Conservation (phyloP, 2,113 vertebrate species). For the Spheniscus mendiculus region DNA sequence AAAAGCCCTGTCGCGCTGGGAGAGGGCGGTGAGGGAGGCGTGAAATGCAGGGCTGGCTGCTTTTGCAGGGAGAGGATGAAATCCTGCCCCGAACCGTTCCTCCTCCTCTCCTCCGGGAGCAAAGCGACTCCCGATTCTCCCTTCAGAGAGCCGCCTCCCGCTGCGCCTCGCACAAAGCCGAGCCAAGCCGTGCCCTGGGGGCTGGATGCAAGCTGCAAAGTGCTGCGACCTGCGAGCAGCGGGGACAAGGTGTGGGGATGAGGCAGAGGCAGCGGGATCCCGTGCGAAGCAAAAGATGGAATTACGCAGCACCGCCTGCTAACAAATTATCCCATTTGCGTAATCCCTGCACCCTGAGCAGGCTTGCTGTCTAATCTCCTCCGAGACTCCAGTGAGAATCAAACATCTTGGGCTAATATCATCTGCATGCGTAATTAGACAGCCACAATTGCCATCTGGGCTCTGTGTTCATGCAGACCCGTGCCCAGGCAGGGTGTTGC, state of each 20-base stretch:
- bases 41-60: background rate
- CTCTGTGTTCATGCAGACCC: background rate
- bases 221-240: background rate
- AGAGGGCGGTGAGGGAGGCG: fast-evolving
- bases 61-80: background rate
- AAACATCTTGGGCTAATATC: constrained; percentile 58
- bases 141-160: background rate
- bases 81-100: background rate
- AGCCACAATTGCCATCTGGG: constrained; percentile 65
- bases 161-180: fast-evolving
- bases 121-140: fast-evolving
- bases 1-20: background rate
- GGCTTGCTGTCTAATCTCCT: constrained; percentile 38
- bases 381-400: constrained; percentile 10
- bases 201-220: background rate
- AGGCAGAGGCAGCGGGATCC: background rate
- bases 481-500: background rate
- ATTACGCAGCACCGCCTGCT: background rate
- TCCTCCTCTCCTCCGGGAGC: background rate
- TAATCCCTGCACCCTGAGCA: background rate
- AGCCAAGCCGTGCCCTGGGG: background rate
- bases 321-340: background rate
- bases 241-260: background rate
- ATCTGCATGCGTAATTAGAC: constrained; percentile 33
- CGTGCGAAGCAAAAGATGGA: background rate